Conservation (phyloP, 1,140 invertebrate genomes). For the Bombus polaris region DNA sequence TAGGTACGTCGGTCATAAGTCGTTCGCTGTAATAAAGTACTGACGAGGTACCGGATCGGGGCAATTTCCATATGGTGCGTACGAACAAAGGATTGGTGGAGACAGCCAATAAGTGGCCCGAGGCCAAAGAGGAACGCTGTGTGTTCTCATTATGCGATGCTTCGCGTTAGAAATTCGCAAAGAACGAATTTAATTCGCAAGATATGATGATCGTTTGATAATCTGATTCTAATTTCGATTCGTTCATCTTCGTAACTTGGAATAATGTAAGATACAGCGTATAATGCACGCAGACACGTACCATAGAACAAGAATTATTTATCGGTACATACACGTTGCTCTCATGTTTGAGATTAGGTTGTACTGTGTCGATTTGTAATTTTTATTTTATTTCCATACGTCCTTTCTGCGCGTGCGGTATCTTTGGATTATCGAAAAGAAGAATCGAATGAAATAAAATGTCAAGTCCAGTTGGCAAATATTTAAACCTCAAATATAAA, state of each 20-base stretch:
- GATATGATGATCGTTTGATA: background rate
- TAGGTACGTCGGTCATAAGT: slow-evolving; percentile 46
- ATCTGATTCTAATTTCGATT: background rate
- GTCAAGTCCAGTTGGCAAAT: too few relatives aligned
- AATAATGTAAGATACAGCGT: too few relatives aligned
- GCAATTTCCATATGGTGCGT: slow-evolving; percentile 45
- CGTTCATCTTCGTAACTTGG: background rate
- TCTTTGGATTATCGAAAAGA: too few relatives aligned
- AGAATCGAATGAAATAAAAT: too few relatives aligned
- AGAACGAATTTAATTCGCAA: background rate
- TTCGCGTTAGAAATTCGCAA: slow-evolving; percentile 16
- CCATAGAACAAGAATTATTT: too few relatives aligned
- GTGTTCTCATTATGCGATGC: slow-evolving; percentile 23
- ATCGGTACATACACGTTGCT: too few relatives aligned
- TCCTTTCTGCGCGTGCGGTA: too few relatives aligned
- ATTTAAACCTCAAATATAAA: too few relatives aligned
- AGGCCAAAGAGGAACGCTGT: slow-evolving; percentile 32
- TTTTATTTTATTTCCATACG: too few relatives aligned
- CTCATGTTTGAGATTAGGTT: too few relatives aligned
- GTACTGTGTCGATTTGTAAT: too few relatives aligned
- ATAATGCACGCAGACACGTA: too few relatives aligned
- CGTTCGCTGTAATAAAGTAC: slow-evolving; percentile 45
- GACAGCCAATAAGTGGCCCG: slow-evolving; percentile 47
- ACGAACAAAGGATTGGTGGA: slow-evolving; percentile 47
- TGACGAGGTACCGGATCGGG: slow-evolving; percentile 13